Percentiles rank a stretch among this genome's conserved stretches.
Evolutionary conservation across 2,888 invertebrate genomes (phyloP).

Genomic region (Diachrysia chrysitis): DNA sequence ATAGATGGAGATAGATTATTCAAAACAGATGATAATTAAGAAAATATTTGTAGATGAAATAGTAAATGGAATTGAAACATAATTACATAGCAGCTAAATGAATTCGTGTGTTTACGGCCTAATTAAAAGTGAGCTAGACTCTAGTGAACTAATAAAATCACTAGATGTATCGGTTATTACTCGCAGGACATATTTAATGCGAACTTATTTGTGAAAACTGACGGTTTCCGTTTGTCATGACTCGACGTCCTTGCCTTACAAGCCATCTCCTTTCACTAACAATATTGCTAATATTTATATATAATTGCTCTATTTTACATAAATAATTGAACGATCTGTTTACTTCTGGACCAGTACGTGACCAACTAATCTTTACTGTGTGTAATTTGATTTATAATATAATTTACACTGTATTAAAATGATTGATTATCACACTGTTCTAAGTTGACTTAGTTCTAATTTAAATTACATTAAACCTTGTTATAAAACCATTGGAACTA

Average conservation of each 20-base stretch:
- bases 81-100: not conserved
- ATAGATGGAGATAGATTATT: not conserved
- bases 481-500: constrained; percentile 33
- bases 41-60: not conserved
- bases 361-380: constrained; percentile 25
- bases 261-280: constrained; percentile 68
- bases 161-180: constrained; percentile 9
- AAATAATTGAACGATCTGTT: constrained; percentile 8
- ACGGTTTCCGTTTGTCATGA: constrained; percentile 57
- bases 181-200: constrained; percentile 23
- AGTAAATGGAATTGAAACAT: not conserved
- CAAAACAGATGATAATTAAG: not conserved
- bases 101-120: not conserved
- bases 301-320: constrained; percentile 21
- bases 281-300: constrained; percentile 31
- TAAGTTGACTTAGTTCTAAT: not conserved
- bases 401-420: not conserved
- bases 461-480: constrained; percentile 16
- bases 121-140: not conserved
- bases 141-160: constrained; percentile 9
- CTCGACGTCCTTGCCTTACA: constrained; percentile 66
- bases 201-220: constrained; percentile 47
- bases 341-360: constrained; percentile 7
- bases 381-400: constrained; percentile 6
- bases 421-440: not conserved